Evolutionary conservation across 2,888 invertebrate genomes (phyloP), one percentile per base, ranked within the genome.

Genomic region (Tortricodes alternella): DNA sequence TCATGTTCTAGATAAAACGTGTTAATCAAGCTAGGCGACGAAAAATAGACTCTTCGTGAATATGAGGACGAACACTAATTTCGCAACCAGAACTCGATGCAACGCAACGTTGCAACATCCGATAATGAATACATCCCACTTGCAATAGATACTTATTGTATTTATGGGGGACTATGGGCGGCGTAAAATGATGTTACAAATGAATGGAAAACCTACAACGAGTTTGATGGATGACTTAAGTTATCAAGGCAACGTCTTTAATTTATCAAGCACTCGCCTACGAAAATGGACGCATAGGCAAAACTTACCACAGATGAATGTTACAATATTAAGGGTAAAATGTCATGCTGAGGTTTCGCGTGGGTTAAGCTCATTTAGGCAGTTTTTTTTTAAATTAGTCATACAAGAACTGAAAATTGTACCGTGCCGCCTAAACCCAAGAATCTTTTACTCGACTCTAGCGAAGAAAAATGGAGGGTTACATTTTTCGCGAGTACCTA

Each of bases 151-250:
- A 50, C 49, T 56, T 38, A 56, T 56, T 56, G 56, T 57, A 62
- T 60, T 59, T 58, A 53, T 52, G 46, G 34, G 32, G 18, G 51
- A 53, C 58, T 41, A 62, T 55, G 49, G 63, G 60, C 61, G 61
- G 62, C 56, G 59, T 59, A 63, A 62, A 65, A 66, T 65, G 49
- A 62, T 58, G 46, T 57, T 61, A 59, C 61, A 29, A 50, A 56
- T 50, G 50, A 70, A 66, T 62, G 62, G 56, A 53, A 65, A 66
- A 64, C 69, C 68, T 67, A 70, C 71, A 67, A 44, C 67, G 56
- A 21, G 37, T 51, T 53, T 64, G 64, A 69, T 67, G 53, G 61
- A 70, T 68, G 59, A 59, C 58, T 61, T 41, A 13, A 51, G 57
- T 53, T 32, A 24, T 48, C 56, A 56, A 56, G 56, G 56, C 34